Evolutionary conservation across 2,888 invertebrate species (phyloP), one percentile per base, ranked within the genome.

Genomic region (Mesorhabditis sp.): DNA sequence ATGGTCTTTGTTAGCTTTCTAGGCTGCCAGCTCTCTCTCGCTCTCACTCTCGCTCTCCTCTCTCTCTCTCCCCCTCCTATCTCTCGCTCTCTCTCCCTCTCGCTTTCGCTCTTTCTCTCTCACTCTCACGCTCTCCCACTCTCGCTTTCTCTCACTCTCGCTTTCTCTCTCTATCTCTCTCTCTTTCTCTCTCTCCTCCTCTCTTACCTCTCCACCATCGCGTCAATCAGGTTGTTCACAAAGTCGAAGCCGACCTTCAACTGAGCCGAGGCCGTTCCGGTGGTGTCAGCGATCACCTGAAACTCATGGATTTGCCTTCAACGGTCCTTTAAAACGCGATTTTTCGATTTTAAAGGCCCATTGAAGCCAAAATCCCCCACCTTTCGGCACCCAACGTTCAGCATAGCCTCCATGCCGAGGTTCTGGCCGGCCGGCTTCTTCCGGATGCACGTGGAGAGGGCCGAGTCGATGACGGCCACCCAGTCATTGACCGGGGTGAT

Each of bases 141-240:
- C 28, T 28, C 28, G 1, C 28, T 28, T 28, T 28, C 28, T 28
- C 28, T 28, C 28, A 28, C 28, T 28, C 28, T 28, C 28, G 28
- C 28, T 28, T 2, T 28, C 28, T 28, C 28, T 28, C 28, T 28
- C 28, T 28, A 1, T 28, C 28, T 28, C 43, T 65, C 13, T 65
- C 7, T 43, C 63, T 62, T 3, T 62, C n/a, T 7, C 44, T 65
- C 44, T 41, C 65, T 65, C 65, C 3, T 2, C 4, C 13, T 65
- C n/a, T n/a, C 43, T 15, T 43, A 7, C 65, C 58, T 50, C 66
- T 78, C 74, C 28, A 77, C 78, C 84, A 84, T 84, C 13, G 83
- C 76, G 70, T 84, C 80, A 67, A 80, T 81, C 65, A 83, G 78
- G 72, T 86, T 82, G 58, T 88, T 84, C 65, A 88, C 76, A 67